A percentile compares a stretch with the other conserved stretches of the same genome.
Evolutionary conservation across 2,797 vertebrate species (phyloP).

Genomic region (Danio kyathit): DNA sequence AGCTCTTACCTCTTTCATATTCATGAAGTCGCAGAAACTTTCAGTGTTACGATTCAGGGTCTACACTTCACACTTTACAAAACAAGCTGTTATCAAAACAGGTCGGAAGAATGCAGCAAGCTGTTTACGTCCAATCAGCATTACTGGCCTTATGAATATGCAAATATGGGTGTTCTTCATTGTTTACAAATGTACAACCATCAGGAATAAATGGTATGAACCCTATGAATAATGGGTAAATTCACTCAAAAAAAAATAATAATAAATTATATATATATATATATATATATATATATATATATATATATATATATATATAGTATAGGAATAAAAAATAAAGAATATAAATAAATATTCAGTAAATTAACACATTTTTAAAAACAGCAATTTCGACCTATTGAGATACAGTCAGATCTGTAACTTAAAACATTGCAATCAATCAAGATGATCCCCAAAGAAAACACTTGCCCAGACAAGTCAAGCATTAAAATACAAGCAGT

Average conservation of each 20-base stretch:
- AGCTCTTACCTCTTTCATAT: background rate
- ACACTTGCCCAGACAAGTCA: background rate
- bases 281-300: no score
- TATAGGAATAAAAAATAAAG: no score
- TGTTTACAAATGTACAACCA: background rate
- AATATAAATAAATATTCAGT: no score
- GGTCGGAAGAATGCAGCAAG: background rate
- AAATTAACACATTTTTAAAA: conserved; percentile 11
- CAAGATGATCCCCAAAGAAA: background rate
- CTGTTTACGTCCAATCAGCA: background rate
- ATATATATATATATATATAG: no score
- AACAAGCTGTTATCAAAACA: background rate
- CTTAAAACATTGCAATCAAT: background rate
- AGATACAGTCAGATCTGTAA: background rate
- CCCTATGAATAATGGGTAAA: background rate
- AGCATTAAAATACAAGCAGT: conserved; percentile 3
- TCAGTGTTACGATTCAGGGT: background rate
- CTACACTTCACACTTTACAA: background rate
- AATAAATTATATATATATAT: no score
- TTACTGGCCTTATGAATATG: background rate
- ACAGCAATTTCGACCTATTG: background rate
- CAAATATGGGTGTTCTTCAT: no score
- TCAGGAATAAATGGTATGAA: no score
- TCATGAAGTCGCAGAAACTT: background rate
- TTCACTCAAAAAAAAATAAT: no score